Evolutionary conservation across 2,888 invertebrate genomes (phyloP).

Genomic region (Watsonalla cultraria): DNA sequence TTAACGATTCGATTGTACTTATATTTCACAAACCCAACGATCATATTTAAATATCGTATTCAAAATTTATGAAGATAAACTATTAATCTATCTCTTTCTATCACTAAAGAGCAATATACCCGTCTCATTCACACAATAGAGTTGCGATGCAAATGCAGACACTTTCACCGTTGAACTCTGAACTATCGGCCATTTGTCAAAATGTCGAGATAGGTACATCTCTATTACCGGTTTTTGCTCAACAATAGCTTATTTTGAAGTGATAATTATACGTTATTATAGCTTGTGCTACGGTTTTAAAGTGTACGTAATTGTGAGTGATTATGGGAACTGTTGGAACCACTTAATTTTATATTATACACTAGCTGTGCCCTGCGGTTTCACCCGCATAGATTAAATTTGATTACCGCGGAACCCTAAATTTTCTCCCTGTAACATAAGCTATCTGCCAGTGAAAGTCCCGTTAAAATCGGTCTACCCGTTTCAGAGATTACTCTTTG

Average conservation of each 20-base stretch:
- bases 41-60: not conserved
- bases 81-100: not conserved
- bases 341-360: no score
- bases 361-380: no score
- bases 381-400: no score
- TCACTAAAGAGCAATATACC: not conserved
- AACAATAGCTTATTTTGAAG: not conserved
- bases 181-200: conserved; percentile 43
- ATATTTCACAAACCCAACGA: not conserved
- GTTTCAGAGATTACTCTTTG: no score
- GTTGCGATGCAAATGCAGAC: conserved; percentile 43
- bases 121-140: not conserved
- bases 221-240: conserved; percentile 20
- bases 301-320: not conserved
- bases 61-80: not conserved
- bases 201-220: conserved; percentile 33
- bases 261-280: not conserved
- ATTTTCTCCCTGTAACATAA: no score
- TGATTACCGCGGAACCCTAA: no score
- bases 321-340: not conserved
- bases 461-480: no score
- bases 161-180: conserved; percentile 57
- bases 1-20: not conserved
- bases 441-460: no score
- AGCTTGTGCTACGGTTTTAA: not conserved